These are phyloP conservation scores for Ceramica pisi DNA, from an alignment of 2,888 invertebrate species.

Conservation along the genomic window DNA sequence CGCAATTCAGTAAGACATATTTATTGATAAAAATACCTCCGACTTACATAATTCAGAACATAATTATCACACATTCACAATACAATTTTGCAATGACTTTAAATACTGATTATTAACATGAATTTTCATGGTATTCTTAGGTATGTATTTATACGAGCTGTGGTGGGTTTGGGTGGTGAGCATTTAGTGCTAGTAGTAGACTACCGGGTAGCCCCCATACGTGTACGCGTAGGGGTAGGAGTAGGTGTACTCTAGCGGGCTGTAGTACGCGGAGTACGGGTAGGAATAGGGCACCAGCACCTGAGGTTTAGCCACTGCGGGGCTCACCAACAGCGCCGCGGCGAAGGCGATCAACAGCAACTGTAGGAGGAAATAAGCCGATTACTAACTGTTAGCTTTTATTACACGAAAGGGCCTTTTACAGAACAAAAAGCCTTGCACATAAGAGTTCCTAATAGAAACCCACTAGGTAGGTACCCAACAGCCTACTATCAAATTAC, in stretches of 20 bases:
- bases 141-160: constrained; percentile 18
- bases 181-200: constrained; percentile 74
- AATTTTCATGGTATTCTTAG: not conserved
- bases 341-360: constrained; percentile 76
- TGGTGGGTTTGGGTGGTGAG: constrained; percentile 20
- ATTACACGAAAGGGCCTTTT: not conserved
- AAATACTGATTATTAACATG: constrained; percentile 37
- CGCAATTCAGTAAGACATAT: constrained; percentile 14
- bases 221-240: constrained; percentile 85
- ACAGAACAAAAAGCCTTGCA: not conserved
- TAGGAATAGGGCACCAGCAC: constrained; percentile 84
- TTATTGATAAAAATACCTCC: constrained; percentile 37
- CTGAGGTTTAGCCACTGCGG: constrained; percentile 85
- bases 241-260: constrained; percentile 82
- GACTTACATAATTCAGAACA: constrained; percentile 25
- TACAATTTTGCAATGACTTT: constrained; percentile 16
- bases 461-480: not conserved
- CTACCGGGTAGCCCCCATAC: constrained; percentile 76
- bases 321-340: constrained; percentile 73
- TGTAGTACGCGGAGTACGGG: constrained; percentile 82
- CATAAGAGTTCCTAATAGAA: not conserved
- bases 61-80: constrained; percentile 41
- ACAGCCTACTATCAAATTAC: not conserved
- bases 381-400: not conserved
- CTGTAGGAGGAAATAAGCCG: constrained; percentile 64